Percentiles rank a stretch among this genome's conserved stretches.
phyloP scores from a whole-genome alignment of 1,140 invertebrate genomes.

The Piezodorus guildinii region DNA sequence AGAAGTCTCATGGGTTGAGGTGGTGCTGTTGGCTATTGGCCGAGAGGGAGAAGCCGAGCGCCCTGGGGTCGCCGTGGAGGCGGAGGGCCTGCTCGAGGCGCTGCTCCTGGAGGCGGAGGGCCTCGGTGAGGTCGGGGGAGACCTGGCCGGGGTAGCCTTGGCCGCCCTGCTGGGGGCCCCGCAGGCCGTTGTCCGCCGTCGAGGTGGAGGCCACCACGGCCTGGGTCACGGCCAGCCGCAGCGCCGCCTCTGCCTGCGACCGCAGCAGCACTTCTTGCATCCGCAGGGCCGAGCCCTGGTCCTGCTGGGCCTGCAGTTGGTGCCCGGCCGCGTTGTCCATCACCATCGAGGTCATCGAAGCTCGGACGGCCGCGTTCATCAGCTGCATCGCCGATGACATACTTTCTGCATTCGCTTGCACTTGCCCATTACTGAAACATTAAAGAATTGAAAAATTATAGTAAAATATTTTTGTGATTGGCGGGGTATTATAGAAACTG shows the following conservation, averaged over 20 bases:
- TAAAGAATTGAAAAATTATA: neutral
- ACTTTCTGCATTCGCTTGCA: slow-evolving; percentile 23
- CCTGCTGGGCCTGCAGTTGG: slow-evolving; percentile 30
- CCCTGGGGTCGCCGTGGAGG: slow-evolving; percentile 54
- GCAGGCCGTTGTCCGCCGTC: slow-evolving; percentile 28
- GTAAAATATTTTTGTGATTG: neutral
- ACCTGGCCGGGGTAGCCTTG: slow-evolving; percentile 32
- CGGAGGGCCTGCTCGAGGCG: slow-evolving; percentile 67
- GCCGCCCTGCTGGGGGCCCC: neutral
- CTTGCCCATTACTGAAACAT: slow-evolving; percentile 28
- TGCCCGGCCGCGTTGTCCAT: slow-evolving; percentile 40
- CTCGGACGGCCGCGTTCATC: slow-evolving; percentile 36
- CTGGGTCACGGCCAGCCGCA: slow-evolving; percentile 59
- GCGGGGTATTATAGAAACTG: neutral
- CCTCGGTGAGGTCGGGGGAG: slow-evolving; percentile 51
- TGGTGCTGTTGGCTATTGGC: slow-evolving; percentile 31
- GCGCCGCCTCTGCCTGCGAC: slow-evolving; percentile 68
- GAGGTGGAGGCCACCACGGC: slow-evolving; percentile 42
- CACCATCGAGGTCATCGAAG: slow-evolving; percentile 32
- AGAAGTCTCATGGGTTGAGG: slow-evolving; percentile 30
- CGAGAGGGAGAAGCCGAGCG: slow-evolving; percentile 47
- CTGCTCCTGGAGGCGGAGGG: slow-evolving; percentile 64
- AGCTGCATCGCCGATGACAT: slow-evolving; percentile 30
- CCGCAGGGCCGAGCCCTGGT: slow-evolving; percentile 49
- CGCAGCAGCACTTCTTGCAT: slow-evolving; percentile 67